Evolutionary conservation across 23 tunicate genomes (phyloP).

Genomic region (Clavelina lepadiformis): DNA sequence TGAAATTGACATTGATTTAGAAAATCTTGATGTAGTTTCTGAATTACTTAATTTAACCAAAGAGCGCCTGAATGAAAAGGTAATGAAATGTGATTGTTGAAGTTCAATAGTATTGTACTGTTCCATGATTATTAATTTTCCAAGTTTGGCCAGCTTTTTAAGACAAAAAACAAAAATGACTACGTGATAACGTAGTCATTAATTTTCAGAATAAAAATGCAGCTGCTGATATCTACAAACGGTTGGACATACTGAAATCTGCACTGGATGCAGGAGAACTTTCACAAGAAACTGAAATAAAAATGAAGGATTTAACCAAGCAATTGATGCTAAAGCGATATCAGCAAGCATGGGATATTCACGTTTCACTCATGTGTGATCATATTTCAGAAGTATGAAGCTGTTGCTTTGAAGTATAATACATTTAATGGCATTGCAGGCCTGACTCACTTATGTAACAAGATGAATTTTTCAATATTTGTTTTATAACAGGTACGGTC

Average conservation of each 20-base stretch:
- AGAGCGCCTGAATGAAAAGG: too few relatives aligned
- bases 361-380: slow-evolving; percentile 44
- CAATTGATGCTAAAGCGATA: slow-evolving; percentile 1
- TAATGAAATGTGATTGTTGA: too few relatives aligned
- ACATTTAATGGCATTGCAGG: background rate
- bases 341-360: slow-evolving; percentile 50
- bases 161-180: too few relatives aligned
- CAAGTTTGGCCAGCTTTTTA: too few relatives aligned
- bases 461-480: background rate
- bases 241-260: slow-evolving; percentile 8
- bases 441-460: background rate
- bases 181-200: too few relatives aligned
- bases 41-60: too few relatives aligned
- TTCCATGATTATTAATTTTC: too few relatives aligned
- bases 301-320: slow-evolving; percentile 17
- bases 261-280: slow-evolving; percentile 3
- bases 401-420: background rate
- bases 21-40: slow-evolving; percentile 1
- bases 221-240: slow-evolving; percentile 17
- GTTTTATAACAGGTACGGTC: slow-evolving; percentile 19
- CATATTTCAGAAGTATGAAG: slow-evolving; percentile 37
- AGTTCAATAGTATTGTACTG: too few relatives aligned
- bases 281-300: slow-evolving; percentile 1
- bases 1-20: background rate
- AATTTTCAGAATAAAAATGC: background rate